Percentiles rank a stretch among this genome's conserved stretches.
Evolutionary conservation across 1,140 invertebrate genomes (phyloP).

Genomic region (Argopecten irradians): DNA sequence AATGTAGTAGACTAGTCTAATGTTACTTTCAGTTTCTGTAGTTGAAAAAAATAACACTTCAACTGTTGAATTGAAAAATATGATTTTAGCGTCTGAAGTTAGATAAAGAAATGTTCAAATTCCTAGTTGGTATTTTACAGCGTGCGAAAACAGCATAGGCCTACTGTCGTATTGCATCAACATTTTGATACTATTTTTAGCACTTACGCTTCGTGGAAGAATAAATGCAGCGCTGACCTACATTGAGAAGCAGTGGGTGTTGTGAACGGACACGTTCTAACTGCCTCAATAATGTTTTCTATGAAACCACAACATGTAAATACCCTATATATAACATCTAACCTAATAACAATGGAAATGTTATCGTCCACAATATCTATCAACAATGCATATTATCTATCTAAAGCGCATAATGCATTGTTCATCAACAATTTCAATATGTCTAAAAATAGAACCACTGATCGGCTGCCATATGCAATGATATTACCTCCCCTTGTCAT

Average conservation of each 20-base stretch:
- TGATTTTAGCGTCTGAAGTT: too few species aligned
- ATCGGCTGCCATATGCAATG: conserved; percentile 20
- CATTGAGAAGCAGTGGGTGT: background rate
- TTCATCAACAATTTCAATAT: background rate
- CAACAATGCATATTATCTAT: background rate
- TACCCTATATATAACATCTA: background rate
- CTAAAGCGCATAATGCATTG: background rate
- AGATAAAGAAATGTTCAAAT: too few species aligned
- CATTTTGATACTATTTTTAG: background rate
- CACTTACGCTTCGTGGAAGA: background rate
- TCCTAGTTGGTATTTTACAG: too few species aligned
- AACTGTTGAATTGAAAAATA: too few species aligned
- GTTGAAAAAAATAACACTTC: too few species aligned
- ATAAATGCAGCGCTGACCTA: background rate
- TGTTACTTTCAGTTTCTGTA: too few species aligned
- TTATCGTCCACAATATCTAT: background rate
- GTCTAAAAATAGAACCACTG: background rate
- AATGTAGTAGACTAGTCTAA: too few species aligned
- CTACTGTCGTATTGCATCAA: background rate
- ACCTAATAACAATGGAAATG: background rate
- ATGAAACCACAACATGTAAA: background rate
- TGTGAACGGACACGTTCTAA: background rate
- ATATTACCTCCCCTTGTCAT: background rate
- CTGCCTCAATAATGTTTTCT: background rate
- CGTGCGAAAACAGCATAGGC: too few species aligned